These are phyloP conservation scores for Auanema freiburgensis DNA, from an alignment of 2,888 invertebrate species.

Conservation along the genomic window DNA sequence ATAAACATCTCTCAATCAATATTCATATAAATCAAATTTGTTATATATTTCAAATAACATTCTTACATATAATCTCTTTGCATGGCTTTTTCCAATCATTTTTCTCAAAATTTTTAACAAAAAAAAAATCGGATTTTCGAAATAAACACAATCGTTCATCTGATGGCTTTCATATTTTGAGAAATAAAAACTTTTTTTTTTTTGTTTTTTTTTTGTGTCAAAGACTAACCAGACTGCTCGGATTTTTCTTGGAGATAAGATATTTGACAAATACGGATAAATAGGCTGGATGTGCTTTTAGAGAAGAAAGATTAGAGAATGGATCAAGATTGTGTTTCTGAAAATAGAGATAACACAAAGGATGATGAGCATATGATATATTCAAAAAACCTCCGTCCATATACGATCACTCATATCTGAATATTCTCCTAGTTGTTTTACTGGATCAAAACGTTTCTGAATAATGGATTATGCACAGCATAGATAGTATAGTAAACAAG, in stretches of 20 bases:
- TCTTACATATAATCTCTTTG: too few species aligned
- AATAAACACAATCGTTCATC: neutral
- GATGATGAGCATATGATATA: neutral
- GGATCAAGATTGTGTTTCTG: slow-evolving; percentile 71
- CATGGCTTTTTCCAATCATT: too few species aligned
- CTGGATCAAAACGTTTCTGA: too few species aligned
- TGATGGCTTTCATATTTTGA: neutral
- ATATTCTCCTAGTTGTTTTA: too few species aligned
- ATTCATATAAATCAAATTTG: too few species aligned
- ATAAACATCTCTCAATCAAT: too few species aligned
- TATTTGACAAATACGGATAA: slow-evolving; percentile 92
- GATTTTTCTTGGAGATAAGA: slow-evolving; percentile 81
- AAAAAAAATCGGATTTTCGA: neutral
- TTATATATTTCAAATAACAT: too few species aligned
- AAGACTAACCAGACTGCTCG: slow-evolving; percentile 74
- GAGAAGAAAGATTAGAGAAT: slow-evolving; percentile 80
- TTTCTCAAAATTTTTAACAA: too few species aligned
- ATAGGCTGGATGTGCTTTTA: slow-evolving; percentile 85
- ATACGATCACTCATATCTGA: neutral
- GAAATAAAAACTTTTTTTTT: neutral
- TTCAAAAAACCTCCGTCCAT: neutral
- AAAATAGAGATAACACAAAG: neutral
- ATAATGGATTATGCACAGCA: too few species aligned
- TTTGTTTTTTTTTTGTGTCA: neutral
- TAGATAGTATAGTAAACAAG: too few species aligned